These are phyloP conservation scores for Aphidius gifuensis DNA, from an alignment of 1,140 invertebrate species.

Conservation along the genomic window DNA sequence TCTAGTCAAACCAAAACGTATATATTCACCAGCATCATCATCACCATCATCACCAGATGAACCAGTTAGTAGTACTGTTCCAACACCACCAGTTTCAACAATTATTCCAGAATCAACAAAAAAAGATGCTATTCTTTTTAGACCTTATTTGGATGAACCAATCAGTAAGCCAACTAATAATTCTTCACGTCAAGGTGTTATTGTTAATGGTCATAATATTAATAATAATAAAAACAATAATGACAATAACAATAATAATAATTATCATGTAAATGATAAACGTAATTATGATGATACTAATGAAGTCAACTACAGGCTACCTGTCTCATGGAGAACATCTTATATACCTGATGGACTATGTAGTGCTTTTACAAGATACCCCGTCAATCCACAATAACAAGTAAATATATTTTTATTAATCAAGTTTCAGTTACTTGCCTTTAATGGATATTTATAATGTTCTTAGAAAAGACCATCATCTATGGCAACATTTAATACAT, in stretches of 20 bases:
- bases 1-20: conserved; percentile 46
- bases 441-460: background rate
- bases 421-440: background rate
- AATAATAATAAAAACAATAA: conserved; percentile 42
- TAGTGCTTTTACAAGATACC: conserved; percentile 51
- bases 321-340: conserved; percentile 36
- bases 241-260: conserved; percentile 41
- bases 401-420: conserved; percentile 22
- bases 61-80: conserved; percentile 49
- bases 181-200: conserved; percentile 5
- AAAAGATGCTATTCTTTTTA: conserved; percentile 60
- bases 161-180: conserved; percentile 46
- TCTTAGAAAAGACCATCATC: too few relatives aligned
- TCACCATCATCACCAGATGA: conserved; percentile 29
- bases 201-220: background rate
- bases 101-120: conserved; percentile 34
- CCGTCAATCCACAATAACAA: conserved; percentile 38
- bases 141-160: conserved; percentile 66
- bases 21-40: conserved; percentile 18
- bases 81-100: conserved; percentile 39
- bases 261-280: conserved; percentile 34
- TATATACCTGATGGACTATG: conserved; percentile 33
- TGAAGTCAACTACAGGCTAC: conserved; percentile 44
- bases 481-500: too few relatives aligned
- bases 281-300: conserved; percentile 39